Base-by-base conservation (phyloP, 2,797 vertebrate species). In the Lacerta bilineata region DNA sequence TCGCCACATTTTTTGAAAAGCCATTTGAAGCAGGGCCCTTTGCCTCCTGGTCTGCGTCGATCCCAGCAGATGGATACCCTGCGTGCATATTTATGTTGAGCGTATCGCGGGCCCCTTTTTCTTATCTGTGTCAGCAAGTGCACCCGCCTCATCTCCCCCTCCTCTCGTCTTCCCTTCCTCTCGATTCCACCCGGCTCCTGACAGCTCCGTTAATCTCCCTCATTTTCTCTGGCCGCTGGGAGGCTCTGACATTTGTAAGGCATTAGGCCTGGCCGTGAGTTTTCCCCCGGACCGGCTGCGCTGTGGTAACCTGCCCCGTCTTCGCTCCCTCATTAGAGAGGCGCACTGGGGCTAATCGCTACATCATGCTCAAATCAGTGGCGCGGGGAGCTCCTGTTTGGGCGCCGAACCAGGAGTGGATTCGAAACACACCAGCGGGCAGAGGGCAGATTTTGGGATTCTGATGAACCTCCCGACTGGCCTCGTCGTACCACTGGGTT, bases 161-260 rank as follows among this genome's bases (percentile, higher is more conserved):
- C 23, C 1, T 41, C 80, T 20, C 23, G 2, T 41, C 80, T 20
- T 18, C 8, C 9, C 50, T 6, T 8, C 20, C 71, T 1, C 39
- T 7, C 33, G 10, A 64, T 76, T 41, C 75, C n/a, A 25, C 39
- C 33, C 74, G 0, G 27, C 50, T 66, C 80, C 39, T 82, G 75
- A 84, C 74, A 78, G 75, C 75, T 50, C 36, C 7, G 46, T 88
- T 83, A 69, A 88, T 88, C 87, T 83, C 74, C 27, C 66, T 71
- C 74, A 17, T 78, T 88, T 71, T 69, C 74, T 59, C 61, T 41
- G 74, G 46, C 81, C 64, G 33, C 64, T 69, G 43, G 87, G 81
- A 88, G 74, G 27, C 87, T 77, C 80, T 76, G 74, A 88, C 72
- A 69, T 88, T 88, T 68, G 20, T 77, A 46, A 29, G 20, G 50